These are phyloP conservation scores for Amiota communis DNA, from an alignment of 2,888 invertebrate species.

Conservation along the genomic window DNA sequence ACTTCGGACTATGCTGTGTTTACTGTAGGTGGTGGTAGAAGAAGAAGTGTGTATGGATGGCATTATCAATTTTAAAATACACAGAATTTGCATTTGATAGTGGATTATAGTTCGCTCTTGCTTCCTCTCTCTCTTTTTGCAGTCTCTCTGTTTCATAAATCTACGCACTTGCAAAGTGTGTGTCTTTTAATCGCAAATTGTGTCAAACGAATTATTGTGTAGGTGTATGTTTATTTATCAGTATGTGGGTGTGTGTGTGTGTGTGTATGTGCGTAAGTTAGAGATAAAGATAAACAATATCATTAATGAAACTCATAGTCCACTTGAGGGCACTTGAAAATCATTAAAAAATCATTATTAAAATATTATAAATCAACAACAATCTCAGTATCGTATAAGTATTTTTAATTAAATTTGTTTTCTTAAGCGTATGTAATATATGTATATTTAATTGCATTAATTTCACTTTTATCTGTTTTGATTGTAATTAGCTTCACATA, in stretches of 20 bases:
- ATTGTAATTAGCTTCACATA: too few species aligned
- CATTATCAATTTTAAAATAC: slow-evolving; percentile 7
- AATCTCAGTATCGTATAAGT: too few species aligned
- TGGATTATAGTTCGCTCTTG: not conserved
- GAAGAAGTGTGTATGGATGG: not conserved
- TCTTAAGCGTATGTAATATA: too few species aligned
- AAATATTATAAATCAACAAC: too few species aligned
- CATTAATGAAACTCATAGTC: too few species aligned
- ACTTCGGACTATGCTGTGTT: not conserved
- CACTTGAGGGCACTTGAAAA: too few species aligned
- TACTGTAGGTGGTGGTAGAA: too few species aligned
- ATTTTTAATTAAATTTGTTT: too few species aligned
- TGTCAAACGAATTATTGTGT: not conserved
- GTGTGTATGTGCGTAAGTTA: not conserved
- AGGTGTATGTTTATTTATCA: not conserved
- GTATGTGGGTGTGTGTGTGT: not conserved
- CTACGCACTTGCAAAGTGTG: not conserved
- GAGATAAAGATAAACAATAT: not conserved
- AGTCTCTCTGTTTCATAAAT: not conserved
- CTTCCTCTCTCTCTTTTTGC: not conserved
- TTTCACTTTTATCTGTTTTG: too few species aligned
- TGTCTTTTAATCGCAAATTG: not conserved
- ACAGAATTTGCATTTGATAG: slow-evolving; percentile 21
- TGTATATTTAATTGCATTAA: too few species aligned
- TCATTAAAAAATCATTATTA: too few species aligned